Evolutionary conservation across 2,113 vertebrate species (phyloP), one percentile per base, ranked within the genome.

Genomic region (Emydura subglobosa): DNA sequence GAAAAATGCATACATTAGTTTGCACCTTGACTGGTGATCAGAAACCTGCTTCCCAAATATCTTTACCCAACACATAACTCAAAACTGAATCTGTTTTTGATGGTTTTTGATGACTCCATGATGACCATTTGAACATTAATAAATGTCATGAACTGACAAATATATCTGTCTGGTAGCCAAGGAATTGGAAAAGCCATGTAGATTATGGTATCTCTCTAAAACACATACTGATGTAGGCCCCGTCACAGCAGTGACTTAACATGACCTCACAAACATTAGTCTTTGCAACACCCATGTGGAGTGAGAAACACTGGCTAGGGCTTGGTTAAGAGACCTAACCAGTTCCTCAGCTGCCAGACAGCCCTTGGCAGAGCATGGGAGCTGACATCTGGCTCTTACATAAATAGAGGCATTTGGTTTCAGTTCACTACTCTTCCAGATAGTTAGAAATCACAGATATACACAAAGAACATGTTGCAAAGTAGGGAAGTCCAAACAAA

Each of bases 221-320:
- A 68, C 34, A n/a, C 14, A 7, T 42, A 6, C 11, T 76, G 5
- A 44, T 76, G 42, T 24, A 44, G 11, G 12, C 22, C 72, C 72
- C 21, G 22, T 76, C 72, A 76, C 39, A 76, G 10, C 22, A 76
- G 72, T 44, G 72, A 76, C 10, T 42, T 39, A 74, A 42, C 10
- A 3, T 14, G 2, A 14, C 31, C 31, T 59, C 53, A 51, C 1
- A 0, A 2, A 1, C 0, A 76, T 42, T 74, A 42, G 24, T 44
- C 31, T 16, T 4, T 3, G 21, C 50, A 50, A 55, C 24, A 25
- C 42, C 11, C n/a, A 21, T 25, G 50, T 44, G 83, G 55, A 39
- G 55, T 0, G 4, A 59, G 65, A 53, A 78, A n/a, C n/a, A n/a
- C n/a, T n/a, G n/a, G n/a, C n/a, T n/a, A n/a, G n/a, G n/a, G n/a